Evolutionary conservation across 2,888 invertebrate species (phyloP), one percentile per base, ranked within the genome.

Genomic region (Platynereis dumerilii): DNA sequence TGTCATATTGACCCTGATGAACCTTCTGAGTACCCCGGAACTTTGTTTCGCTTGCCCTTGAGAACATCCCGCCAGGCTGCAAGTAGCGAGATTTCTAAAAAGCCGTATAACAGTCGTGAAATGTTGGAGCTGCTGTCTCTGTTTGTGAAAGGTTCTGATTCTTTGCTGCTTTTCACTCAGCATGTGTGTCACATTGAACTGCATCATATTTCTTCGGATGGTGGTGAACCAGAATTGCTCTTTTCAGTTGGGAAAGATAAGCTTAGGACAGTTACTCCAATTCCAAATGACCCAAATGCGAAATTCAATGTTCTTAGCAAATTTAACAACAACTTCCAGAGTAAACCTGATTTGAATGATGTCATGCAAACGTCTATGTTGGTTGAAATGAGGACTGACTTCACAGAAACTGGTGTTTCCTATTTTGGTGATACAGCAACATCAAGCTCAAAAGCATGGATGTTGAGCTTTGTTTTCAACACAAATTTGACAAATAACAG

Each of bases 91-190:
- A 78, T 81, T 26, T 76, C 72, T 45, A 64, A 69, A 20, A 52
- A 69, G 10, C 60, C 68, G 48, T 81, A 80, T 61, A 65, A 74
- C 39, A 34, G 65, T 22, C 42, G 65, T 1, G 74, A 81, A 55
- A 69, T 78, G 64, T 62, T 59, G 22, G 48, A 67, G 7, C 67
- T 81, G 42, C 65, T 81, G 45, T 52, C 72, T 45, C 72, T 74
- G 60, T 65, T 78, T 2, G 58, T 72, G 26, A 64, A 75, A 58
- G 60, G 68, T 28, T 71, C 71, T n/a, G 73, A 75, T 27, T 73
- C 75, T 39, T 67, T 81, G 48, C 65, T 81, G 7, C 65, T 81
- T 7, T 81, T 78, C 65, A 80, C 78, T 2, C 80, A 80, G 64
- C 74, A 74, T 68, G 74, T 81, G 5, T 48, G 58, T 17, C 68